A percentile compares a stretch with the other conserved stretches of the same genome.
Evolutionary conservation across 2,113 vertebrate species (phyloP).

Genomic region (Sinosuthora webbiana): DNA sequence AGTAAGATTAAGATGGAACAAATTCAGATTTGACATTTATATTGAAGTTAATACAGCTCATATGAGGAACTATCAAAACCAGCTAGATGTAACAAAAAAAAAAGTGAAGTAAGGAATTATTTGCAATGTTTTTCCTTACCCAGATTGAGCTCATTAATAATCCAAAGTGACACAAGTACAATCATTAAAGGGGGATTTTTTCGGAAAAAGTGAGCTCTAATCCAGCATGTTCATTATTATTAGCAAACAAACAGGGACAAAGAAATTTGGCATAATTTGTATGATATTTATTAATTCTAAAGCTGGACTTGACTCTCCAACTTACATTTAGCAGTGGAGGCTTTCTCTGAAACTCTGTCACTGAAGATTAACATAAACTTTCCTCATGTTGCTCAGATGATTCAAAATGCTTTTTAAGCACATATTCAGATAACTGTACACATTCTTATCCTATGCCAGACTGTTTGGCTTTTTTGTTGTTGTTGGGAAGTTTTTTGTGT

Average conservation of each 20-base stretch:
- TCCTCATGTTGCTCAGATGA: not conserved
- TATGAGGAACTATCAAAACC: not conserved
- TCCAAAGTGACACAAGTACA: not conserved
- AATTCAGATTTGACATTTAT: not conserved
- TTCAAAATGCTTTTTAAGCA: not conserved
- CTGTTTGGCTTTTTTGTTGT: not conserved
- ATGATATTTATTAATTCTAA: not conserved
- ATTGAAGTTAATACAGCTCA: not conserved
- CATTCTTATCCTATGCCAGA: not conserved
- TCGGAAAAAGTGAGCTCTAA: not conserved
- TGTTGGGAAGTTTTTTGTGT: not conserved
- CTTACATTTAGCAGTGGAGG: not conserved
- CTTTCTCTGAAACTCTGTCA: not conserved
- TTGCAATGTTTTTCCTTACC: not conserved
- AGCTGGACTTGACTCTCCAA: not conserved
- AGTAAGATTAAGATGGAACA: not conserved
- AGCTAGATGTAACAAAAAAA: not conserved
- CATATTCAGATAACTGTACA: not conserved
- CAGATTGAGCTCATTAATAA: not conserved
- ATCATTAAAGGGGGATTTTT: not conserved
- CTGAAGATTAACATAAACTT: not conserved
- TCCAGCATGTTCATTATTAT: not conserved
- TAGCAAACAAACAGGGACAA: not conserved
- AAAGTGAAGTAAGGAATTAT: not conserved
- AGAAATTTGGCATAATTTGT: not conserved